Evolutionary conservation across 2,113 vertebrate species (phyloP).

Genomic region (Sorex fumeus): DNA sequence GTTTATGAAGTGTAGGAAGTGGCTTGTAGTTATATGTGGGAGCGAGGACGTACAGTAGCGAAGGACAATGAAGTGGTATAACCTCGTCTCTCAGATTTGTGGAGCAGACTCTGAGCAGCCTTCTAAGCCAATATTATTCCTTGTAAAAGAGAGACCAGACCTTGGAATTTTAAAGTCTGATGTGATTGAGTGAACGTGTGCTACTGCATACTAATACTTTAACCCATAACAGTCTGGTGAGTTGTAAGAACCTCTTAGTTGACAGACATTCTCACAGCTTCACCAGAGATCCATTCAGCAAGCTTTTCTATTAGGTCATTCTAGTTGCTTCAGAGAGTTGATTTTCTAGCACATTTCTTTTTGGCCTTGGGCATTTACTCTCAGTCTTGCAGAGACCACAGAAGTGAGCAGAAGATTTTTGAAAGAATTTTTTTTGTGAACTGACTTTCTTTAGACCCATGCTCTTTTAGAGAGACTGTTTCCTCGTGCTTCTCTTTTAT

Average conservation of each 20-base stretch:
- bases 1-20: constrained; percentile 74
- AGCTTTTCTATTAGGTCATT: constrained; percentile 42
- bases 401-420: constrained; percentile 29
- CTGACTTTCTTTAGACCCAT: constrained; percentile 51
- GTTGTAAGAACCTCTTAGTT: constrained; percentile 1
- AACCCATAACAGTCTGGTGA: background rate
- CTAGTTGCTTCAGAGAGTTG: constrained; percentile 51
- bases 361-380: background rate
- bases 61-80: constrained; percentile 69
- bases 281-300: background rate
- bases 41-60: constrained; percentile 39
- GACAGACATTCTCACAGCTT: background rate
- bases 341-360: constrained; percentile 36
- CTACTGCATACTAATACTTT: constrained; percentile 56
- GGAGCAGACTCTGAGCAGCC: constrained; percentile 40
- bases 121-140: constrained; percentile 71
- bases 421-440: constrained; percentile 34
- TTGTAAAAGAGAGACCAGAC: constrained; percentile 71
- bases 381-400: constrained; percentile 39
- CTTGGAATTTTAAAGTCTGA: constrained; percentile 67
- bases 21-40: constrained; percentile 63
- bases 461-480: constrained; percentile 62
- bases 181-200: constrained; percentile 60
- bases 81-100: constrained; percentile 58
- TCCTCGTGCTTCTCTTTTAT: constrained; percentile 20